A percentile compares a stretch with the other conserved stretches of the same genome.
Conservation (phyloP, 92 coral and sea anemone genomes). For the Porites divaricata region DNA sequence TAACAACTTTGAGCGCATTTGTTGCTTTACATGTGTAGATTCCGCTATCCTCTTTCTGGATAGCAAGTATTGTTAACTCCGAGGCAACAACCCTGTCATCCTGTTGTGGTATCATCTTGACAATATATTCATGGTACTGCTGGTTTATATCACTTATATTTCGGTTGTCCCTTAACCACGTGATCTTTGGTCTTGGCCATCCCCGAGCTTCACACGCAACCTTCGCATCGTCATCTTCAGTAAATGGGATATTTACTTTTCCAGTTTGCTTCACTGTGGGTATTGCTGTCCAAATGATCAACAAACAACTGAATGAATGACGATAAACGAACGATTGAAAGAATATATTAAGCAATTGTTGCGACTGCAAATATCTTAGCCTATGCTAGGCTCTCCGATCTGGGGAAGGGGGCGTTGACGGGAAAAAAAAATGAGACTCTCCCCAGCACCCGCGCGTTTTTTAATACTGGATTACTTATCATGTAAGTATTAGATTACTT, state of each 20-base stretch:
- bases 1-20: slow-evolving; percentile 28
- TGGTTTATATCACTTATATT: slow-evolving; percentile 1
- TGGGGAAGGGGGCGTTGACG: no score
- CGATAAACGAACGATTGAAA: no score
- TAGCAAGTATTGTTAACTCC: neutral
- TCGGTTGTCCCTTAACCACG: slow-evolving; percentile 34
- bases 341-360: no score
- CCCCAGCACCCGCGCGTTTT: no score
- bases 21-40: slow-evolving; percentile 41
- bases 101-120: no score
- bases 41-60: slow-evolving; percentile 1
- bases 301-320: neutral
- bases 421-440: no score
- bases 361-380: no score
- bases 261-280: neutral
- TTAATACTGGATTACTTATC: no score
- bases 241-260: neutral
- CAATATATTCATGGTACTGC: neutral
- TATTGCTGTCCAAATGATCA: slow-evolving; percentile 4
- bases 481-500: no score
- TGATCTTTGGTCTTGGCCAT: slow-evolving; percentile 40
- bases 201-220: slow-evolving; percentile 48
- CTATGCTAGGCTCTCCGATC: no score
- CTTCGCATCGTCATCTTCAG: neutral
- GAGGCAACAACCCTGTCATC: neutral